Evolutionary conservation across 1,140 invertebrate species (phyloP).

Genomic region (Leucophenga varia): DNA sequence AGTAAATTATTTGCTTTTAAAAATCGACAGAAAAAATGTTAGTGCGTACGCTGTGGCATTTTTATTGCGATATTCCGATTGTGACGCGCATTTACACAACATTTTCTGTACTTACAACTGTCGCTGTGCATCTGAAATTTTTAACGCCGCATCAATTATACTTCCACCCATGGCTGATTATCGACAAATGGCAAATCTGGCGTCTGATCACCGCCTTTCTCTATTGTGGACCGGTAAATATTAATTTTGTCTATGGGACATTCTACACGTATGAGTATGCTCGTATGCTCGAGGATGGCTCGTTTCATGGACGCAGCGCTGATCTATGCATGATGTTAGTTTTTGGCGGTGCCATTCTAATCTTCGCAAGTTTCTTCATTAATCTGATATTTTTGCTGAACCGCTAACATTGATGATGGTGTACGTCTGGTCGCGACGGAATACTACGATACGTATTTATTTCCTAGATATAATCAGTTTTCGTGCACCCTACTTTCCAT

Average conservation of each 20-base stretch:
- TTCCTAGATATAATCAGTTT: conserved; percentile 97
- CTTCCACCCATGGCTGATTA: conserved; percentile 94
- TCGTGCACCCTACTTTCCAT: conserved; percentile 92
- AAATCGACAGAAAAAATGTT: too few species aligned
- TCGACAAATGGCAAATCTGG: conserved; percentile 92
- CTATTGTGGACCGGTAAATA: conserved; percentile 95
- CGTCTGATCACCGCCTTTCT: conserved; percentile 92
- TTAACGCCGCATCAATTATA: conserved; percentile 96
- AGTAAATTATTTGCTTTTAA: too few species aligned
- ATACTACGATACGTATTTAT: conserved; percentile 95
- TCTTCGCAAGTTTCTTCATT: conserved; percentile 91
- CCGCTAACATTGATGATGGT: conserved; percentile 99
- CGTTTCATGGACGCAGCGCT: conserved; percentile 89
- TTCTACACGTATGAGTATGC: conserved; percentile 98
- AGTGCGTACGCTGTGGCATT: conserved; percentile 76
- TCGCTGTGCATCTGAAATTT: conserved; percentile 95
- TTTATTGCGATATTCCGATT: conserved; percentile 92
- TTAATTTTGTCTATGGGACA: conserved; percentile 98
- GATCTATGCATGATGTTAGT: conserved; percentile 99
- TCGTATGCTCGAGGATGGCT: conserved; percentile 96
- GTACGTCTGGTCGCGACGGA: conserved; percentile 95
- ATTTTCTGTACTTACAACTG: conserved; percentile 91
- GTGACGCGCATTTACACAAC: conserved; percentile 95
- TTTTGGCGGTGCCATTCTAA: conserved; percentile 83
- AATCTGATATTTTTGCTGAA: conserved; percentile 94